Conservation (phyloP, 2,888 invertebrate genomes). For the Ptychoptera contaminata region DNA sequence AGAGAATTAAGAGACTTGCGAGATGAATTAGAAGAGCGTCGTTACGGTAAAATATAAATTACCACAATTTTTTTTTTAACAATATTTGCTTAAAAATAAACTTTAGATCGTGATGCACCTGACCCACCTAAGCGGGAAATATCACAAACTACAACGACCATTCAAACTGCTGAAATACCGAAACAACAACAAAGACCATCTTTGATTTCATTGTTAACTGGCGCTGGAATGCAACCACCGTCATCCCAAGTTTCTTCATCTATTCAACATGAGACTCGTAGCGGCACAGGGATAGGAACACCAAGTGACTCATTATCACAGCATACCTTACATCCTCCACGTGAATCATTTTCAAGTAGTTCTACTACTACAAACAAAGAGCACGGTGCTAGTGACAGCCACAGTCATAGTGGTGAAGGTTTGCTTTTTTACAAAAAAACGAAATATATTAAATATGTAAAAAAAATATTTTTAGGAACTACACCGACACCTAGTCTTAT, state of each 20-base stretch:
- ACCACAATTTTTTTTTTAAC: background rate
- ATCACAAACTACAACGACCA: slow-evolving; percentile 19
- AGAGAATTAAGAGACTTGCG: slow-evolving; percentile 72
- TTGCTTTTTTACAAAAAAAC: background rate
- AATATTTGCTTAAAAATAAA: background rate
- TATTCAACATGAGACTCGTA: slow-evolving; percentile 27
- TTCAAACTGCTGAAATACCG: slow-evolving; percentile 32
- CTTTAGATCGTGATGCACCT: slow-evolving; percentile 11
- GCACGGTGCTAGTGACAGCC: slow-evolving; percentile 27
- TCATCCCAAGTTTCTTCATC: slow-evolving; percentile 28
- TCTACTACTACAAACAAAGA: slow-evolving; percentile 37
- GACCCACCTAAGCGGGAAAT: slow-evolving; percentile 29
- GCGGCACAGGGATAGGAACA: slow-evolving; percentile 29
- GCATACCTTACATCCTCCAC: slow-evolving; percentile 31
- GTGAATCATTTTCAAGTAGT: slow-evolving; percentile 43
- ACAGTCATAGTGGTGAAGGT: slow-evolving; percentile 15
- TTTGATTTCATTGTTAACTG: slow-evolving; percentile 49
- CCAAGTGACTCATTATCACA: slow-evolving; percentile 31
- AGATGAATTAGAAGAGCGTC: slow-evolving; percentile 66
- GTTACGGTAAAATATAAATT: slow-evolving; percentile 21
- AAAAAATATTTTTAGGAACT: slow-evolving; percentile 3
- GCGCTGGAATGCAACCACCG: slow-evolving; percentile 28
- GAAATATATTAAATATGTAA: background rate
- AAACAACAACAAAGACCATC: slow-evolving; percentile 47
- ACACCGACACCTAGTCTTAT: slow-evolving; percentile 5